These are phyloP conservation scores for Calliopum simillimum DNA, from an alignment of 2,888 invertebrate genomes.

Conservation along the genomic window DNA sequence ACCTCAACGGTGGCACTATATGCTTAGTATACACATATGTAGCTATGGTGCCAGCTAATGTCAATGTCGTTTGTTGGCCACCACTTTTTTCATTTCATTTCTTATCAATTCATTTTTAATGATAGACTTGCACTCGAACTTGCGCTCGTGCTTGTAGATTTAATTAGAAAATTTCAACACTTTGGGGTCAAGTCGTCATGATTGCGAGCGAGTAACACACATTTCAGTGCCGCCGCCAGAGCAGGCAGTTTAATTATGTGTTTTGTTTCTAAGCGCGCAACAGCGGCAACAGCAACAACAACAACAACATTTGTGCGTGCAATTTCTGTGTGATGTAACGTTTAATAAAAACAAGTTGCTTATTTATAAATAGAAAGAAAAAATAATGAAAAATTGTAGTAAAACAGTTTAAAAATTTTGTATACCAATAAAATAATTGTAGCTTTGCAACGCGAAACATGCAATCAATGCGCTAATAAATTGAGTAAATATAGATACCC, in stretches of 20 bases:
- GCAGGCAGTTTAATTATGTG: neutral
- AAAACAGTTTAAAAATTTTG: neutral
- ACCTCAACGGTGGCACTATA: too few relatives aligned
- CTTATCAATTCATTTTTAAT: too few relatives aligned
- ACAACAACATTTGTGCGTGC: neutral
- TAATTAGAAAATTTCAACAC: neutral
- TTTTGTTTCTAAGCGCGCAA: neutral
- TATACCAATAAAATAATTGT: neutral
- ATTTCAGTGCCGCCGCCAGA: neutral
- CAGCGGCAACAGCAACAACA: neutral
- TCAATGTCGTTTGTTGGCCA: conserved; percentile 1
- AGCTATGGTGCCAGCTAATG: neutral
- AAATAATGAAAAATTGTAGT: neutral
- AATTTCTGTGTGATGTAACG: neutral
- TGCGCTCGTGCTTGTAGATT: neutral
- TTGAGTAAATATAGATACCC: too few relatives aligned
- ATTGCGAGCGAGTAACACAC: neutral
- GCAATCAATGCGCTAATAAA: too few relatives aligned
- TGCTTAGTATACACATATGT: too few relatives aligned
- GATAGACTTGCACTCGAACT: too few relatives aligned
- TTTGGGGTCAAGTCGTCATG: conserved; percentile 3
- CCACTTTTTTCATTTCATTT: neutral
- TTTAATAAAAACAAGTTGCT: neutral
- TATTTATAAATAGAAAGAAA: neutral
- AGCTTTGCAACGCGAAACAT: too few relatives aligned